Evolutionary conservation across 2,888 invertebrate species (phyloP), one percentile per base, ranked within the genome.

Genomic region (Hypomecis atomaria): DNA sequence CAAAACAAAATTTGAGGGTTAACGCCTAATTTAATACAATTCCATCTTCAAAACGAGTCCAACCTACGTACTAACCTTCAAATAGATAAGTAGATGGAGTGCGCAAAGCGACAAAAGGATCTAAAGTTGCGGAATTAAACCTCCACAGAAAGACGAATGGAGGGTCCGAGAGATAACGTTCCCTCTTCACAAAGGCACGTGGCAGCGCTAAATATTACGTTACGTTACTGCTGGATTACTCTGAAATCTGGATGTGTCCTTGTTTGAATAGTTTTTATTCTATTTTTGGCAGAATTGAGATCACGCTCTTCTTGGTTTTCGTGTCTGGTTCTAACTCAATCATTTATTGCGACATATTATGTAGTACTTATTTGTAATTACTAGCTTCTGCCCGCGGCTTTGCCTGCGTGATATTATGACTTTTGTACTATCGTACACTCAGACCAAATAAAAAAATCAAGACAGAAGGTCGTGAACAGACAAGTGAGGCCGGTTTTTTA

Each of bases 61-160:
- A 50, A 38, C 50, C 50, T 9, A 38, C 13, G 13, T 50, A 11
- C 23, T 40, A 40, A 52, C 52, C 40, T 42, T 52, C 40, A 42
- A 42, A 52, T 33, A 40, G 40, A 52, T 52, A 42, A 52, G 50
- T 49, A 11, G 9, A 36, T 45, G n/a, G 40, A 57, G 59, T 44
- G 45, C 48, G 57, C 48, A 60, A 48, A 55, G 61, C 45, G 59
- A 65, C 58, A 65, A 59, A 65, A 48, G 63, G 60, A 58, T 65
- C 62, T 54, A 57, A 62, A 64, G 59, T 64, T 62, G 42, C 40
- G 59, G 57, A 67, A 62, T 67, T 59, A 59, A 61, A 68, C 54
- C 63, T 50, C 49, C 42, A 57, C 56, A 37, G 59, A 53, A 65
- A 65, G 62, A 68, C 50, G 62, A 68, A 68, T 62, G 68, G 62